Evolutionary conservation across 2,113 vertebrate species (phyloP), one percentile per base, ranked within the genome.

Genomic region (Pygoscelis antarcticus): DNA sequence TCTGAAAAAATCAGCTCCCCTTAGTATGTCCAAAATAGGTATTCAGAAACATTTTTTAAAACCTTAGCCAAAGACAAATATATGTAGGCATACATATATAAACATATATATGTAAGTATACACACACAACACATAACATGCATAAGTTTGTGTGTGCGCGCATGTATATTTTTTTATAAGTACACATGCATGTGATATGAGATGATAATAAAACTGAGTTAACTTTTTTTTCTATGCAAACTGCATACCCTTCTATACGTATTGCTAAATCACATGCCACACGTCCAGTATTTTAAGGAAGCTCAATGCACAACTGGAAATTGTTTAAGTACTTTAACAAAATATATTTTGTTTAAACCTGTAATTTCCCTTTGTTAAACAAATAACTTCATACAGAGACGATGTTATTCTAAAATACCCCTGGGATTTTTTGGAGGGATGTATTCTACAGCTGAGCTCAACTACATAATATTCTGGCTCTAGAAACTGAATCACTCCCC

Each of bases 51-150:
- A 34, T 18, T 46, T 74, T 72, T 88, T 9, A 1, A 32, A 64
- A 84, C 74, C 42, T 75, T 36, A 83, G 40, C 25, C 44, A 54
- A 70, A 72, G 34, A 40, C 30, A 87, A 87, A 89, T 3, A 7
- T 34, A 77, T 15, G 19, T 32, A 12, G 46, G 38, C 29, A 61
- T 46, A 78, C 8, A 40, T 55, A 27, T 30, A 12, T 20, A 25
- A 15, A 40, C 10, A 8, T 11, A n/a, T 27, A 6, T 20, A 25
- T 52, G 2, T 40, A 65, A 34, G 8, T 40, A 46, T 30, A 40
- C 8, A 49, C 16, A 85, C 4, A 83, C 4, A 47, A 46, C 14
- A 29, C 36, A 13, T n/a, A 46, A 34, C 0, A 0, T 54, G 47
- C 13, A 2, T 29, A 49, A 38, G 46, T 38, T 22, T 54, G 21